Evolutionary conservation across 2,113 vertebrate species (phyloP).

Genomic region (Dasyurus viverrinus): DNA sequence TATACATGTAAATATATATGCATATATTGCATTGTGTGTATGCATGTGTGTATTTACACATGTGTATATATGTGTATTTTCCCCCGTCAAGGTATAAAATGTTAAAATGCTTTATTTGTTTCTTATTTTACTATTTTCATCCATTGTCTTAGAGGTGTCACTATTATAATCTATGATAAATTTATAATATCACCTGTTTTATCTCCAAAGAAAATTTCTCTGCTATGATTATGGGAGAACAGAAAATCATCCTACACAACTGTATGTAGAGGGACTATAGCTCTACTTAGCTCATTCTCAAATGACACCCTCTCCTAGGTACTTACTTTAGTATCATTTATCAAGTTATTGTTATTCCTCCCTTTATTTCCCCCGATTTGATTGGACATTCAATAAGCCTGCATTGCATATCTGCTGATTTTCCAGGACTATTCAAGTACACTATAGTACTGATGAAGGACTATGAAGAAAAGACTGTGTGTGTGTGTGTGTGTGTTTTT

Average conservation of each 20-base stretch:
- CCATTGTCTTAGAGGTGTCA: conserved; percentile 29
- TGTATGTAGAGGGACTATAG: neutral
- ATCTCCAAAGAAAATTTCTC: conserved; percentile 1
- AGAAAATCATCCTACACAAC: neutral
- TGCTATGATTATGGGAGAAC: neutral
- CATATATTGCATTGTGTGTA: neutral
- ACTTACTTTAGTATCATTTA: neutral
- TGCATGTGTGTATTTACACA: neutral
- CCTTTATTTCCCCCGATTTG: neutral
- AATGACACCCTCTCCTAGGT: neutral
- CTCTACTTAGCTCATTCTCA: neutral
- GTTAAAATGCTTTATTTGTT: conserved; percentile 47
- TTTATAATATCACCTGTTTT: conserved; percentile 10
- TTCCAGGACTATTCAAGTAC: neutral
- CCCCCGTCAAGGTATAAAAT: conserved; percentile 55
- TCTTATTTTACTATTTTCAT: conserved; percentile 59
- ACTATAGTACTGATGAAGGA: neutral
- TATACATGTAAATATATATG: neutral
- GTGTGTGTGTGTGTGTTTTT: too few species aligned
- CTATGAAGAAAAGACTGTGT: neutral
- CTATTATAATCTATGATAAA: neutral
- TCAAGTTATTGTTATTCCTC: conserved; percentile 11
- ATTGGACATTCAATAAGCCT: conserved; percentile 4
- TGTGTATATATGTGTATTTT: conserved; percentile 7
- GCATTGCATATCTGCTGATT: conserved; percentile 11